Conservation (phyloP, 2,113 vertebrate species). For the Poeciliopsis prolifica region DNA sequence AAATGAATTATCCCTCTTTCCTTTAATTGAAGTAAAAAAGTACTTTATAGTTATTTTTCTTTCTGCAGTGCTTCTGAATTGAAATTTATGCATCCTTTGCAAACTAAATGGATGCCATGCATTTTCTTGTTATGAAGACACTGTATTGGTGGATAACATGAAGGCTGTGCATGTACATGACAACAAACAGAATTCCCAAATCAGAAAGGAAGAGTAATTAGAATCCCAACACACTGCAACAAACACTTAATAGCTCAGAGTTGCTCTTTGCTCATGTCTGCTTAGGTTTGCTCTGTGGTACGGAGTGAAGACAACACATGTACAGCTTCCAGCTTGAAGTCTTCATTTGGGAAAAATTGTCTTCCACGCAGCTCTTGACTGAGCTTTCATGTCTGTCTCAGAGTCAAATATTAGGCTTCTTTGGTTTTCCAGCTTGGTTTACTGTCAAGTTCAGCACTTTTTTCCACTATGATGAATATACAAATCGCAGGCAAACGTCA, state of each 20-base stretch:
- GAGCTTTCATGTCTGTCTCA: constrained; percentile 28
- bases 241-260: constrained; percentile 48
- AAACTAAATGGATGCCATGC: neutral
- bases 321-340: constrained; percentile 43
- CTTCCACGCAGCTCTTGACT: constrained; percentile 21
- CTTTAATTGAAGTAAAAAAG: no score
- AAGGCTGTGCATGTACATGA: constrained; percentile 11
- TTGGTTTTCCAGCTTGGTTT: constrained; percentile 34
- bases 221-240: constrained; percentile 57
- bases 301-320: constrained; percentile 16
- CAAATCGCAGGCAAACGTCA: constrained; percentile 34
- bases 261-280: constrained; percentile 27
- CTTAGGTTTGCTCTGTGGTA: constrained; percentile 35
- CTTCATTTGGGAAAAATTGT: constrained; percentile 58
- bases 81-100: neutral
- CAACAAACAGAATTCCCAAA: constrained; percentile 57
- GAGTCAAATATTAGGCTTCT: neutral
- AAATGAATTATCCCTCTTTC: no score
- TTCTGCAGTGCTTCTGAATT: neutral
- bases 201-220: constrained; percentile 32
- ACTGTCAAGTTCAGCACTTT: constrained; percentile 28
- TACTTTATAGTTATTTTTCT: no score
- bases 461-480: constrained; percentile 22
- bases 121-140: neutral
- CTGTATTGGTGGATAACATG: neutral